Base-by-base conservation (phyloP, 1,140 invertebrate species). In the Agrilus planipennis region DNA sequence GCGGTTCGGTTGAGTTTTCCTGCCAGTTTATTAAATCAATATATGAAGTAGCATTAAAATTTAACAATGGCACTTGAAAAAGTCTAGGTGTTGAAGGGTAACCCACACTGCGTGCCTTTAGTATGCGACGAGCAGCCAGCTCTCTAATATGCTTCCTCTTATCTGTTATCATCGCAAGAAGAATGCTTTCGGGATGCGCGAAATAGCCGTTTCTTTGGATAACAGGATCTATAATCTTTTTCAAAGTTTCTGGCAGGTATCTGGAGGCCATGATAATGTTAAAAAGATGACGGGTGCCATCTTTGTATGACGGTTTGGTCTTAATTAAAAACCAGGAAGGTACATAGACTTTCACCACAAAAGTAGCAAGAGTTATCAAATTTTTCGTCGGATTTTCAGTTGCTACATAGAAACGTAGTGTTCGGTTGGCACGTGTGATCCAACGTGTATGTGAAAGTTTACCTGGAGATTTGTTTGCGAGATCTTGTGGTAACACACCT, bases 391-490 rank as follows among this genome's bases (percentile, higher is more conserved):
- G 56, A 28, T 41, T 41, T 14, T 7, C 7, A 16, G 44, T 48
- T 32, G 34, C 40, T 19, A 61, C 30, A 45, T 62, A 55, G 7
- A 64, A 32, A 17, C 37, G 12, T 4, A 39, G 19, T 17, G 57
- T 42, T 22, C 54, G 41, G 34, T 58, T 61, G 17, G 55, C 54
- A 10, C 41, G 31, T 23, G 58, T 61, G 2, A 62, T 37, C 55
- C 58, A 61, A 6, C 60, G 37, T 4, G 55, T 41, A 51, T 61
- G 54, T 4, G 50, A 44, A 7, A 62, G 39, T 34, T 51, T 46
- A n/a, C 53, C 54, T 16, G 55, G 55, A 9, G 44, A 36, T 41
- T 39, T 51, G 34, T 48, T 48, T 23, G 42, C 34, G 19, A 62
- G 51, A 36, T 59, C 49, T 21, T 41, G 42, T 51, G 3, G 30